Base-by-base conservation (phyloP, 2,888 invertebrate species). In the Sipunculus nudus region DNA sequence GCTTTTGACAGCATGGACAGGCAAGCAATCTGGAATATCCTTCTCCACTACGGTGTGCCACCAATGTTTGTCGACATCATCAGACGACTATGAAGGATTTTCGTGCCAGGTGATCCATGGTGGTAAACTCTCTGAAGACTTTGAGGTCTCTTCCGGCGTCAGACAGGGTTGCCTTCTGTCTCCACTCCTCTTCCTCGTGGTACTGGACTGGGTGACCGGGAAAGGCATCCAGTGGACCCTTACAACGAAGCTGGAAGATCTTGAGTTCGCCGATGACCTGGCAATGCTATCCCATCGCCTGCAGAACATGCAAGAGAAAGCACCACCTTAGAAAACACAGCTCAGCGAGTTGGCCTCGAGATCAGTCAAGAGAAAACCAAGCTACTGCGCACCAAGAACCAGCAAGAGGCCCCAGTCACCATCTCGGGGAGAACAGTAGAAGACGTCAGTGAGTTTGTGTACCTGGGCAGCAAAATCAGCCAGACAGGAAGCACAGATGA, bases 1-100 rank as follows among this genome's bases (percentile, higher is more conserved):
- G 61, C 60, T 2, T 65, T 60, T 31, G 53, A 61, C 48, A 61
- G 58, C 41, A 26, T 62, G 25, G 58, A 66, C 35, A 35, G 56
- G 47, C 49, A 61, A 13, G 53, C 23, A 31, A 39, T 64, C 3
- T 63, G 63, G 65, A 52, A 46, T 16, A 41, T 63, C 25, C 38
- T 65, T 8, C 19, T 53, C n/a, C 19, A 29, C 13, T 64, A 59
- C 39, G 48, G 59, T 10, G 49, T 62, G 13, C 62, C 56, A 47
- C 19, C n/a, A 2, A 38, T 56, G 21, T 26, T 53, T 13, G 52
- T 60, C 19, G 23, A 26, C 31, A n/a, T 61, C 25, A 56, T 54
- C 6, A 47, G 39, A n/a, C n/a, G n/a, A n/a, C n/a, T n/a, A n/a
- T n/a, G n/a, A n/a, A n/a, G n/a, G n/a, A n/a, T n/a, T n/a, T n/a